Conservation (phyloP, 2,797 vertebrate species). For the Cynopterus sphinx region DNA sequence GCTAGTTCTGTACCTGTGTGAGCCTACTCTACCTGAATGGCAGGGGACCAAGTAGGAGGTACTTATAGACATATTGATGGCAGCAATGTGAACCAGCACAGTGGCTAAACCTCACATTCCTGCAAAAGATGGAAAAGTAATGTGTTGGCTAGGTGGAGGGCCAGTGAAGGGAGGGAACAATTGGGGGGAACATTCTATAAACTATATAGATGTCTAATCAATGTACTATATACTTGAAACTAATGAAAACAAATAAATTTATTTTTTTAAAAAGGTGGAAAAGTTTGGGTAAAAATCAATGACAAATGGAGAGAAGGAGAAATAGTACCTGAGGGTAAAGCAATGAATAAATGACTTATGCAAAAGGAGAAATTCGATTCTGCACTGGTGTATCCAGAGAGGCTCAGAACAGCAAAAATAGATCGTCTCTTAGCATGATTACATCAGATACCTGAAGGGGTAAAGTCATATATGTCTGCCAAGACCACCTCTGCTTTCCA, state of each 20-base stretch:
- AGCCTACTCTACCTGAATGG: accelerated
- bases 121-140: background rate
- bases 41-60: background rate
- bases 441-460: background rate
- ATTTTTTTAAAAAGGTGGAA: background rate
- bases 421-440: background rate
- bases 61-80: background rate
- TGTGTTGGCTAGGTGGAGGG: too few relatives aligned
- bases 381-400: background rate
- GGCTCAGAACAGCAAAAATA: background rate
- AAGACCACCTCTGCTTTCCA: background rate
- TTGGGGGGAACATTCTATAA: too few relatives aligned
- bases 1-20: background rate
- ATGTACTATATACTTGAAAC: too few relatives aligned
- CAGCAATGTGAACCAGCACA: background rate
- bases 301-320: background rate
- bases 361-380: background rate
- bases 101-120: background rate
- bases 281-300: background rate
- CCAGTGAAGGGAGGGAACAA: too few relatives aligned
- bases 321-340: background rate
- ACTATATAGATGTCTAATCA: too few relatives aligned
- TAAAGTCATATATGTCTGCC: background rate
- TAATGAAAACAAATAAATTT: too few relatives aligned
- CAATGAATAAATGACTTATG: background rate